Conservation (phyloP, 1,140 invertebrate species). For the Drosophila kepulauana region DNA sequence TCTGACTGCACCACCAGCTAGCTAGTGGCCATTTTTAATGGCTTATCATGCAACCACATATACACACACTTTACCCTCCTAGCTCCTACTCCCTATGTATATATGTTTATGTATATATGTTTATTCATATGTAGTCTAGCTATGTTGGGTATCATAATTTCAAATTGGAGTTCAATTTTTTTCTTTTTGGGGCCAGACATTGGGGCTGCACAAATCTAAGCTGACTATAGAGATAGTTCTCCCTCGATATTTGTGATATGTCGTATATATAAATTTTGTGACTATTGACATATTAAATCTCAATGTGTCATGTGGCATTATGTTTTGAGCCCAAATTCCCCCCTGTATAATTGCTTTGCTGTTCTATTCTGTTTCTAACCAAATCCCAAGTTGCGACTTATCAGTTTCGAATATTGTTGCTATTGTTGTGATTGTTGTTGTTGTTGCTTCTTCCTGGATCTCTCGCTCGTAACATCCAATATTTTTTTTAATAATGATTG, state of each 20-base stretch:
- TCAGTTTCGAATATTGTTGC: not conserved
- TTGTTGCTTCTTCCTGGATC: conserved; percentile 6
- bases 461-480: conserved; percentile 6
- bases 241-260: conserved; percentile 34
- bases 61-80: conserved; percentile 28
- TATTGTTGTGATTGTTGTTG: not conserved
- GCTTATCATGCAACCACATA: conserved; percentile 67
- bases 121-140: conserved; percentile 7
- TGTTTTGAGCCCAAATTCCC: conserved; percentile 56
- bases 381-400: conserved; percentile 12
- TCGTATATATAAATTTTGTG: conserved; percentile 75
- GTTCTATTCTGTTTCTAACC: conserved; percentile 11
- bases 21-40: conserved; percentile 79
- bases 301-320: conserved; percentile 84
- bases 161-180: conserved; percentile 1
- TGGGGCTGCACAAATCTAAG: conserved; percentile 61
- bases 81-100: not conserved
- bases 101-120: conserved; percentile 19
- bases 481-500: conserved; percentile 72
- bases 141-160: conserved; percentile 32
- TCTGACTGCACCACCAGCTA: conserved; percentile 42
- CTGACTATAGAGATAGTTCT: conserved; percentile 54
- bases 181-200: conserved; percentile 33
- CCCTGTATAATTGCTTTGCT: conserved; percentile 7
- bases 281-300: conserved; percentile 84